Conservation (phyloP, 2,113 vertebrate species). For the Tenrec ecaudatus region DNA sequence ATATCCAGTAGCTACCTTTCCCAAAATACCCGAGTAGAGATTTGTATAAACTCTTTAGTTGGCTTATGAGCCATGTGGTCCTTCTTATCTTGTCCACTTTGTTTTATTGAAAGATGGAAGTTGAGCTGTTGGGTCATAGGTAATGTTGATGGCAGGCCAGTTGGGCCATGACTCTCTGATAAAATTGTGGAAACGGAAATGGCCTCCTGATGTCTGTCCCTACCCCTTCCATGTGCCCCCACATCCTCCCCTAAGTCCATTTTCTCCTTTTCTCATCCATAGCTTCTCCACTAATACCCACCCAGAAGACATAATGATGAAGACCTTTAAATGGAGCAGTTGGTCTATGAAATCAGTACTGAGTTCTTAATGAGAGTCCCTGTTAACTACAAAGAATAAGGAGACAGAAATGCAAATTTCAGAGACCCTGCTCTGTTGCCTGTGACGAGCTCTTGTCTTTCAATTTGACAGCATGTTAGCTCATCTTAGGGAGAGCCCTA, state of each 20-base stretch:
- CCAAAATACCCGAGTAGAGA: background rate
- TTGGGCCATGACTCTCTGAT: background rate
- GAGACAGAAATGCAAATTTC: background rate
- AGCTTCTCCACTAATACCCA: background rate
- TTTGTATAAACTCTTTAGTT: background rate
- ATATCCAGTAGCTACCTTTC: background rate
- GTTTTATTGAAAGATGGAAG: background rate
- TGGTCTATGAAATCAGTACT: background rate
- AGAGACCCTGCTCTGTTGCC: background rate
- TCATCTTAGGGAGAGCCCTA: background rate
- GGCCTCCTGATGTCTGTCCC: background rate
- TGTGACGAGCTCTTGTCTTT: conserved; percentile 28
- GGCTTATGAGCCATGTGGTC: background rate
- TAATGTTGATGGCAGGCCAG: background rate
- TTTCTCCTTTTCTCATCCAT: background rate
- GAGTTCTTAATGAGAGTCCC: background rate
- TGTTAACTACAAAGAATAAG: background rate
- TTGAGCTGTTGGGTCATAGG: background rate
- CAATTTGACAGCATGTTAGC: background rate
- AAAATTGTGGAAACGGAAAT: background rate
- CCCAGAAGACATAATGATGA: background rate
- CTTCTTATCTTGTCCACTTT: conserved; percentile 35
- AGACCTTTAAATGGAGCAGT: background rate
- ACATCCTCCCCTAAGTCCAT: background rate
- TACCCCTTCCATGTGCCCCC: background rate